Percentiles rank a stretch among this genome's conserved stretches.
Evolutionary conservation across 2,888 invertebrate genomes (phyloP).

Genomic region (Villa cingulata): DNA sequence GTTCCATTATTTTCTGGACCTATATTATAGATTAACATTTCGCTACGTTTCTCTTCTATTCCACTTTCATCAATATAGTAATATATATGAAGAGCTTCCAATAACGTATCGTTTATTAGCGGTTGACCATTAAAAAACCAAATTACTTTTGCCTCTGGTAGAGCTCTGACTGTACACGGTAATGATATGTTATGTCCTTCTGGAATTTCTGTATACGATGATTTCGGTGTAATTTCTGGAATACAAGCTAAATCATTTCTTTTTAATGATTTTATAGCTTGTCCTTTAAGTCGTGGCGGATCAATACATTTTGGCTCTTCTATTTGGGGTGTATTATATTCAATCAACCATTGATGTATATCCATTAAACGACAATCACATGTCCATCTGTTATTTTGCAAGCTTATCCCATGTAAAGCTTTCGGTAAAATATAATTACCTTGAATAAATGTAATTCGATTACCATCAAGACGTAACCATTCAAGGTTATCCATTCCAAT

Average conservation of each 20-base stretch:
- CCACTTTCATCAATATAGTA: conserved; percentile 58
- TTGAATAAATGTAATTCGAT: conserved; percentile 58
- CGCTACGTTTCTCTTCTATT: conserved; percentile 63
- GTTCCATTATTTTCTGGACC: conserved; percentile 71
- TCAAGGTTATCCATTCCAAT: conserved; percentile 66
- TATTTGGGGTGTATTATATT: conserved; percentile 61
- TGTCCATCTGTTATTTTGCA: conserved; percentile 79
- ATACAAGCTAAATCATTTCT: conserved; percentile 64
- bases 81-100: conserved; percentile 52
- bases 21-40: conserved; percentile 64
- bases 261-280: conserved; percentile 52
- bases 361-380: conserved; percentile 74
- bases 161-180: conserved; percentile 64
- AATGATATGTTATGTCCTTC: conserved; percentile 72
- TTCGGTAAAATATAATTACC: conserved; percentile 60
- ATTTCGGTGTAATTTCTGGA: conserved; percentile 63
- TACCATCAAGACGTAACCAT: conserved; percentile 72
- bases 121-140: conserved; percentile 77
- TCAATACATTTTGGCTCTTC: conserved; percentile 64
- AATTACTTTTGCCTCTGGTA: conserved; percentile 66
- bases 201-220: conserved; percentile 60
- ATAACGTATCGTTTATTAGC: conserved; percentile 59
- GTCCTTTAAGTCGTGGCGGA: conserved; percentile 52
- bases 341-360: conserved; percentile 62
- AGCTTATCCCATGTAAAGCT: conserved; percentile 61